These are phyloP conservation scores for honey bee (Apis mellifera) DNA, from an alignment of 1,140 invertebrate genomes.

Conservation along the genomic window Amel_HAv3.1 CM009931.2:23769501-23770000, in stretches of 20 bases:
- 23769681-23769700: background rate
- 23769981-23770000: constrained; percentile 72
- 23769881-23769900: constrained; percentile 32
- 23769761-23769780: constrained; percentile 7
- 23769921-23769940: constrained; percentile 40
- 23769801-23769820: background rate
- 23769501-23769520: constrained; percentile 38
- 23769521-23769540: background rate
- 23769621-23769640: too few species aligned
- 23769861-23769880: constrained; percentile 1
- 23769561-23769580: background rate
- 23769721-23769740: background rate
- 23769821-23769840: constrained; percentile 11
- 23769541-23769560: constrained; percentile 29
- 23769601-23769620: background rate
- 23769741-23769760: constrained; percentile 26
- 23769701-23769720: background rate
- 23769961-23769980: constrained; percentile 56
- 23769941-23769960: constrained; percentile 33
- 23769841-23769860: constrained; percentile 29
- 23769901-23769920: constrained; percentile 62
- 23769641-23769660: too few species aligned
- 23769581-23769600: background rate
- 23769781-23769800: constrained; percentile 14
- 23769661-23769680: background rate